Base-by-base conservation (phyloP, 2,888 invertebrate genomes). In the Erebia palarica region DNA sequence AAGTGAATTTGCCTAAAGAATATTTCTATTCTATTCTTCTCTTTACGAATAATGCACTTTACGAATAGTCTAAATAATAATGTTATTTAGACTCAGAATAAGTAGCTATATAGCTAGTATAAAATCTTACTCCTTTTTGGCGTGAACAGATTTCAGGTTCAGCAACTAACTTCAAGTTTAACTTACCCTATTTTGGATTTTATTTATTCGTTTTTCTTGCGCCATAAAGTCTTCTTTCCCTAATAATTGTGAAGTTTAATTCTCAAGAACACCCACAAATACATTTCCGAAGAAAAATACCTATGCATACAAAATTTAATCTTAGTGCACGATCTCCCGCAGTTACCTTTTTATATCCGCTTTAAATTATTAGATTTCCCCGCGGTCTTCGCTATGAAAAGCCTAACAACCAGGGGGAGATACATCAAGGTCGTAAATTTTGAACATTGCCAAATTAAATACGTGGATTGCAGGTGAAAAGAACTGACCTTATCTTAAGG, bases 381-480 rank as follows among this genome's bases (percentile, higher is more conserved):
- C 72, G 61, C 70, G 78, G 79, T 68, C 71, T 73, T 73, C 73
- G 73, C 75, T 65, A 72, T 74, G 70, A 71, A 74, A 74, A 72
- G 73, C 75, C 76, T 73, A 75, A 73, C 71, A 70, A 71, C 71
- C 59, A 60, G 75, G 74, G 55, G 70, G 69, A 67, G 49, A 18
- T 75, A 76, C 76, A 77, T 70, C 71, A 80, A 76, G 77, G 73
- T 73, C 79, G 78, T 81, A 81, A 84, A 83, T 87, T 86, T 87
- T 82, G 84, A 74, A 72, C 78, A 84, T 84, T 79, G 81, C 86
- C 80, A 87, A 90, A 92, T 92, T 90, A 92, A 92, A 91, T 91
- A 92, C 92, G 92, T 92, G 92, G 81, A 85, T 82, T 85, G 91
- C 89, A 91, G 84, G 83, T 86, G 83, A 86, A 91, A 81, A 80